A percentile compares a stretch with the other conserved stretches of the same genome.
These are phyloP conservation scores for Calliphora vomitoria DNA, from an alignment of 2,888 invertebrate genomes.

Conservation along the genomic window DNA sequence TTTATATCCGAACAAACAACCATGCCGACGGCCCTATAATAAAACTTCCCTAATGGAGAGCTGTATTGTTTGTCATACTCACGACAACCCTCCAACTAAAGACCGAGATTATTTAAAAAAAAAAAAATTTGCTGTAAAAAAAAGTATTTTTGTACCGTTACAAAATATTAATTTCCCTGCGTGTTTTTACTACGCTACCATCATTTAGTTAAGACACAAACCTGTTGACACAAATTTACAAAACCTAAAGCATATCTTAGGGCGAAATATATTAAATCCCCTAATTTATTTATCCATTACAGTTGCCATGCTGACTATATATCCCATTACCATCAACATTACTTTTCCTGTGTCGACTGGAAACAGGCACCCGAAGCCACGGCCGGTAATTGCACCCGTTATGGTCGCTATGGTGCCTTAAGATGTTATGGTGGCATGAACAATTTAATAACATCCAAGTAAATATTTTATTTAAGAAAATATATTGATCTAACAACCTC, in stretches of 20 bases:
- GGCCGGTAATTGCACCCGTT: constrained; percentile 80
- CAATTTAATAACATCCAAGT: constrained; percentile 79
- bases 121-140: too few relatives aligned
- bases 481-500: too few relatives aligned
- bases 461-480: constrained; percentile 44
- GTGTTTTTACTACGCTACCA: neutral
- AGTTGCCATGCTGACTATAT: constrained; percentile 71
- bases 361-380: constrained; percentile 79
- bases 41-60: too few relatives aligned
- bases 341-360: constrained; percentile 80
- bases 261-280: neutral
- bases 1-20: too few relatives aligned
- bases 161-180: too few relatives aligned
- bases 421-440: constrained; percentile 82
- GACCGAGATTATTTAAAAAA: too few relatives aligned
- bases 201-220: too few relatives aligned
- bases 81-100: too few relatives aligned
- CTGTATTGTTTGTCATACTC: too few relatives aligned
- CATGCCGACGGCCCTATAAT: too few relatives aligned
- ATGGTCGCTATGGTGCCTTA: constrained; percentile 77
- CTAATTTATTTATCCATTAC: neutral
- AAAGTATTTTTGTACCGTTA: too few relatives aligned
- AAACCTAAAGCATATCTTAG: neutral
- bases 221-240: neutral
- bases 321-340: constrained; percentile 74